A percentile compares a stretch with the other conserved stretches of the same genome.
Conservation (phyloP, 2,888 invertebrate genomes). For the Neria commutata region DNA sequence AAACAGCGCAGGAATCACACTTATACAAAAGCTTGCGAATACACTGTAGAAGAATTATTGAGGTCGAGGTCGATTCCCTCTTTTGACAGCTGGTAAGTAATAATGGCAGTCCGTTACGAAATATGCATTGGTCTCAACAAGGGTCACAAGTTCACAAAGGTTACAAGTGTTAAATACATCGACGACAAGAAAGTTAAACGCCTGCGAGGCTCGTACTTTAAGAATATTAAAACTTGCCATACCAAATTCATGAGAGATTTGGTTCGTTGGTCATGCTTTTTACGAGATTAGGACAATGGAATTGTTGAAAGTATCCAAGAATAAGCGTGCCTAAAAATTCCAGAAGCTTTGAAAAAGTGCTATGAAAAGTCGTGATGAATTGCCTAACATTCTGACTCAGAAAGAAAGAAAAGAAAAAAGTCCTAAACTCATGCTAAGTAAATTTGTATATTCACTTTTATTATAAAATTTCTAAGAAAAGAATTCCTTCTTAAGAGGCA, state of each 20-base stretch:
- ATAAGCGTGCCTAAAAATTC: conserved; percentile 98
- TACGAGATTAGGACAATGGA: conserved; percentile 99
- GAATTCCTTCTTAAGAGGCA: too few species aligned
- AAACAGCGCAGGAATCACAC: too few species aligned
- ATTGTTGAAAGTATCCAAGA: conserved; percentile 97
- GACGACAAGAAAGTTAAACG: conserved; percentile 76
- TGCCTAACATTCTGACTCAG: conserved; percentile 92
- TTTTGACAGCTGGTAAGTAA: conserved; percentile 51
- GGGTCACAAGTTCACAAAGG: conserved; percentile 94
- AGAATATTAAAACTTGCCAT: conserved; percentile 92
- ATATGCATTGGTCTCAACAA: conserved; percentile 92
- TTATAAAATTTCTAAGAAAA: too few species aligned
- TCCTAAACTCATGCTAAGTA: conserved; percentile 77
- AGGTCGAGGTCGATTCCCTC: conserved; percentile 48
- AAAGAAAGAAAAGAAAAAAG: conserved; percentile 99
- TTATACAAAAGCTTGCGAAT: too few species aligned
- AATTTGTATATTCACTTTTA: conserved; percentile 19
- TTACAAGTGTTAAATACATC: conserved; percentile 77
- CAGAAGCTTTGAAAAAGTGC: conserved; percentile 97
- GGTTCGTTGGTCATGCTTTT: conserved; percentile 95
- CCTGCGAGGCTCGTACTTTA: conserved; percentile 82
- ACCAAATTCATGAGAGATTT: conserved; percentile 95
- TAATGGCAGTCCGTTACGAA: conserved; percentile 77
- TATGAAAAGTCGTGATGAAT: conserved; percentile 99
- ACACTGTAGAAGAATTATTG: too few species aligned